phyloP scores from a whole-genome alignment of 1,140 invertebrate species.

The Pseudomyrmex sp. region DNA sequence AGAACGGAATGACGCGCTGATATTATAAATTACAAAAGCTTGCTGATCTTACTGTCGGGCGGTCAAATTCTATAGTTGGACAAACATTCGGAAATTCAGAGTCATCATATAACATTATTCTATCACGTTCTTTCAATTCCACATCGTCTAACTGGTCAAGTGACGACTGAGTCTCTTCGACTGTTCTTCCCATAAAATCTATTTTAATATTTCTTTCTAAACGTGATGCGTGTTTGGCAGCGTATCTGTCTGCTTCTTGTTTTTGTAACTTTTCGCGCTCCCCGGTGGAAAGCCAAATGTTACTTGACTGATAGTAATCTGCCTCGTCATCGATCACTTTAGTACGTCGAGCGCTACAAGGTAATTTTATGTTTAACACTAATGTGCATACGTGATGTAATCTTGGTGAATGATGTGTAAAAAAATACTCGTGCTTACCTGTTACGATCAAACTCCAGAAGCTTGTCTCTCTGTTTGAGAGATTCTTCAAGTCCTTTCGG shows the following conservation, averaged over 20 bases:
- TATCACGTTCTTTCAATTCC: conserved; percentile 79
- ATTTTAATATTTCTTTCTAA: conserved; percentile 89
- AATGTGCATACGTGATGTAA: background rate
- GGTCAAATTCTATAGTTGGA: conserved; percentile 73
- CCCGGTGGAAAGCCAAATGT: conserved; percentile 91
- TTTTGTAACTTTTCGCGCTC: conserved; percentile 90
- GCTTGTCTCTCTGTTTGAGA: conserved; percentile 91
- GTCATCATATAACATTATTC: conserved; percentile 73
- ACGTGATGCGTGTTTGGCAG: conserved; percentile 90
- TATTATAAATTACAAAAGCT: conserved; percentile 6
- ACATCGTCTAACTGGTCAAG: conserved; percentile 69
- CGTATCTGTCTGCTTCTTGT: conserved; percentile 89
- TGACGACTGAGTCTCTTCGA: conserved; percentile 82
- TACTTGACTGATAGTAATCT: conserved; percentile 95
- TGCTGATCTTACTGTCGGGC: conserved; percentile 70
- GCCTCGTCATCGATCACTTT: conserved; percentile 97
- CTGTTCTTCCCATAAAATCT: conserved; percentile 92
- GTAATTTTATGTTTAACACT: conserved; percentile 18
- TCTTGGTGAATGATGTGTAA: background rate
- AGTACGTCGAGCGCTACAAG: conserved; percentile 90
- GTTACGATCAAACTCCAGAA: conserved; percentile 95
- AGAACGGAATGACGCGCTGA: no score
- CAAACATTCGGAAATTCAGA: conserved; percentile 57
- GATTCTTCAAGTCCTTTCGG: conserved; percentile 89
- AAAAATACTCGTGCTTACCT: conserved; percentile 84